Percentiles rank a stretch among this genome's conserved stretches.
These are phyloP conservation scores for Halotydeus destructor DNA, from an alignment of 1,140 invertebrate genomes.

Conservation along the genomic window DNA sequence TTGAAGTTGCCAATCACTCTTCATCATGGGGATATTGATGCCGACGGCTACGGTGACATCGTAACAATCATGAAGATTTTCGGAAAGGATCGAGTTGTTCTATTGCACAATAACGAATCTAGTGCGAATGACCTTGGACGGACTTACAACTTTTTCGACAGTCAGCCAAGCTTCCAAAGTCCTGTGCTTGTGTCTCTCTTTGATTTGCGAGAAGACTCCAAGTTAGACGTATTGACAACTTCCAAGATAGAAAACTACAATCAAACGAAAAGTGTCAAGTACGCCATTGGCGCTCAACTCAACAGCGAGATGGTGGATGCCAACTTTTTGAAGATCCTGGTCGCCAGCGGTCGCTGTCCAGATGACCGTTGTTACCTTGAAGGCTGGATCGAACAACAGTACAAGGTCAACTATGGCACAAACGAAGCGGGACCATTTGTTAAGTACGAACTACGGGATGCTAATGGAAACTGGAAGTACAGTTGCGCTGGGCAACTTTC, in stretches of 20 bases:
- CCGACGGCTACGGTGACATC: conserved; percentile 87
- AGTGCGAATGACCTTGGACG: conserved; percentile 22
- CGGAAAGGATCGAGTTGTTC: conserved; percentile 9
- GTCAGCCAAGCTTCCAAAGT: neutral
- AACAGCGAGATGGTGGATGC: conserved; percentile 80
- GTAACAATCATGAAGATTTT: conserved; percentile 26
- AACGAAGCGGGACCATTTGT: conserved; percentile 73
- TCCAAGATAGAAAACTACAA: conserved; percentile 21
- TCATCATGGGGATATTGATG: conserved; percentile 73
- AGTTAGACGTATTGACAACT: conserved; percentile 16
- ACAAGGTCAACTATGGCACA: conserved; percentile 57
- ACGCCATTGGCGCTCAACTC: conserved; percentile 26
- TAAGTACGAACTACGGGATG: conserved; percentile 60
- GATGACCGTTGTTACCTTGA: conserved; percentile 13
- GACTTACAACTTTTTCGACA: conserved; percentile 39
- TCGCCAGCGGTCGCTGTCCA: conserved; percentile 47
- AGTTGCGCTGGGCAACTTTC: conserved; percentile 65
- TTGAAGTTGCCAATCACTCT: conserved; percentile 41
- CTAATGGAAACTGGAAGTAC: conserved; percentile 47
- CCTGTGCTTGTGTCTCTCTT: conserved; percentile 40
- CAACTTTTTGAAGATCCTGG: conserved; percentile 86
- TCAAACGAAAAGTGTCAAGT: neutral
- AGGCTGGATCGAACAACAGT: neutral
- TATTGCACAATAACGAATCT: conserved; percentile 15
- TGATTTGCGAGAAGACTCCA: conserved; percentile 62